Evolutionary conservation across 1,140 invertebrate genomes (phyloP).

Genomic region (Pemphigus obesinymphae): DNA sequence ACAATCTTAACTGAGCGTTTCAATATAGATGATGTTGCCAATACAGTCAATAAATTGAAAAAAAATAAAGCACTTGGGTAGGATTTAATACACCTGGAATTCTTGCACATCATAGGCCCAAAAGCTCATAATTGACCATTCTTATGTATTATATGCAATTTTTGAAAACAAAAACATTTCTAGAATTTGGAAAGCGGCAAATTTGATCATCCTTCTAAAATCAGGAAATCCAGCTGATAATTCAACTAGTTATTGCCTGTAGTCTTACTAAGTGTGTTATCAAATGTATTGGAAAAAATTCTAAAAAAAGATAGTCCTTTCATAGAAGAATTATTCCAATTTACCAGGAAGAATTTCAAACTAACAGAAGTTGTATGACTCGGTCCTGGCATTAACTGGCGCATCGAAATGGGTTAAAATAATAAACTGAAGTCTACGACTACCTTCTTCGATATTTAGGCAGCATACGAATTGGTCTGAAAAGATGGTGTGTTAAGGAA

Average conservation of each 20-base stretch:
- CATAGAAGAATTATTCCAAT: conserved; percentile 15
- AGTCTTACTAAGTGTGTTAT: conserved; percentile 47
- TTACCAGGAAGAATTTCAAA: background rate
- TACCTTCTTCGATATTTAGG: no score
- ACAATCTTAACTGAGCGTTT: background rate
- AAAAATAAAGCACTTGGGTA: background rate
- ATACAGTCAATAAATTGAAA: background rate
- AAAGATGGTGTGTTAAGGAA: no score
- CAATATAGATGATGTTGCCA: background rate
- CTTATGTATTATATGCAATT: conserved; percentile 39
- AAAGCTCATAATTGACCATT: background rate
- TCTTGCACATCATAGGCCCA: background rate
- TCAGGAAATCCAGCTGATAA: conserved; percentile 47
- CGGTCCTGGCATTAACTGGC: background rate
- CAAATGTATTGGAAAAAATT: conserved; percentile 48
- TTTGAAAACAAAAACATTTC: conserved; percentile 38
- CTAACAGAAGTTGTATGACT: background rate
- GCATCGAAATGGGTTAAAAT: conserved; percentile 15
- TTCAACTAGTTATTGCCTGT: conserved; percentile 50
- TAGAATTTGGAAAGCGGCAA: conserved; percentile 49
- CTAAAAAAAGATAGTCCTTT: conserved; percentile 32
- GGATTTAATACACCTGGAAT: background rate
- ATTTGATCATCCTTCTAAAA: conserved; percentile 48
- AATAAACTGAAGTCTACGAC: conserved; percentile 38
- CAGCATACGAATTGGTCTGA: no score